Evolutionary conservation across 1,140 invertebrate species (phyloP).

Genomic region (Colletes latitarsis): DNA sequence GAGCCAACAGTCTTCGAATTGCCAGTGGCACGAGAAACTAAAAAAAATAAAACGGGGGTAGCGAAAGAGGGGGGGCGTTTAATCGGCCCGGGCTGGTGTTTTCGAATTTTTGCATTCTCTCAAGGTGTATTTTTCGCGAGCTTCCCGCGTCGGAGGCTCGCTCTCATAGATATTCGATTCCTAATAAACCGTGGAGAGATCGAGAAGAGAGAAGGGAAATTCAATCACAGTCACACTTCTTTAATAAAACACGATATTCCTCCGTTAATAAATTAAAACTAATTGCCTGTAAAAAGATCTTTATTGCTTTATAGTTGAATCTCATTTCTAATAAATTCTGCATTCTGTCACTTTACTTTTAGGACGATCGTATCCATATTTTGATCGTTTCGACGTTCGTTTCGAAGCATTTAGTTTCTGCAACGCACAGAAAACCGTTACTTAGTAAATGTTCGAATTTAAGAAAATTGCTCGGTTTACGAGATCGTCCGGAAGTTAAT

Average conservation of each 20-base stretch:
- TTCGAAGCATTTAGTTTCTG: too few species aligned
- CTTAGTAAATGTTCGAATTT: not conserved
- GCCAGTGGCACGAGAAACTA: not conserved
- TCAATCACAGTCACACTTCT: not conserved
- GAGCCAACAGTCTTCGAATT: too few species aligned
- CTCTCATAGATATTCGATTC: conserved; percentile 18
- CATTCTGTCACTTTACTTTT: too few species aligned
- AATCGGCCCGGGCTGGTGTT: conserved; percentile 9
- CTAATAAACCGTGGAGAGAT: conserved; percentile 5
- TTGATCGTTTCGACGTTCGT: too few species aligned
- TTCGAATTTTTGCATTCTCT: conserved; percentile 31
- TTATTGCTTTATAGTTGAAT: too few species aligned
- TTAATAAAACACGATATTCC: too few species aligned
- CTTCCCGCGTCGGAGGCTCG: not conserved
- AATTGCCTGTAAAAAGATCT: too few species aligned
- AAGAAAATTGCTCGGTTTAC: not conserved
- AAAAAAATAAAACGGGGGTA: not conserved
- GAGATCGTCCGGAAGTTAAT: not conserved
- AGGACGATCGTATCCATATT: too few species aligned
- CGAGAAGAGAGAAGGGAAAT: not conserved
- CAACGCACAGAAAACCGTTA: not conserved
- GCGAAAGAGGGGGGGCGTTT: not conserved
- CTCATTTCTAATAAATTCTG: too few species aligned
- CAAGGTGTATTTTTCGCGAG: conserved; percentile 13
- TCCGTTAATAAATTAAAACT: too few species aligned